A percentile compares a stretch with the other conserved stretches of the same genome.
phyloP scores from a whole-genome alignment of 2,113 vertebrate genomes.

The Perca fluviatilis region DNA sequence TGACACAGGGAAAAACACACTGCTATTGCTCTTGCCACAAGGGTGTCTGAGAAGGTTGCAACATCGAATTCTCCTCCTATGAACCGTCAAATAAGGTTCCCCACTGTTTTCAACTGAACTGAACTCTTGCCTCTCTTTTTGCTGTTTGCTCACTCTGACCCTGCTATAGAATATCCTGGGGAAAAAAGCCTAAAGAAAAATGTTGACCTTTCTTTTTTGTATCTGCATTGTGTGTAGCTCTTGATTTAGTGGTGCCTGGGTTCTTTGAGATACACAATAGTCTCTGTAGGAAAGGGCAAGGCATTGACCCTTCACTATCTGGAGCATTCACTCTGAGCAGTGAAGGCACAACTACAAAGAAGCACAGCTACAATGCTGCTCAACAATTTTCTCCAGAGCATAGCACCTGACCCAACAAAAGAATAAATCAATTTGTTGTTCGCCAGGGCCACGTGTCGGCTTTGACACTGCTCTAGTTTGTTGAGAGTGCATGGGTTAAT shows the following conservation, averaged over 20 bases:
- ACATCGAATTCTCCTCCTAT: constrained; percentile 28
- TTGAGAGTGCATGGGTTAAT: neutral
- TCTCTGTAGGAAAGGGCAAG: constrained; percentile 8
- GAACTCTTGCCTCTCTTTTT: neutral
- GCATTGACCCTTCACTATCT: constrained; percentile 23
- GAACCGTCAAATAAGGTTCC: constrained; percentile 13
- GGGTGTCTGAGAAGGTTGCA: constrained; percentile 28
- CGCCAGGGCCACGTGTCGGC: neutral
- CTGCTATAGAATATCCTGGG: neutral
- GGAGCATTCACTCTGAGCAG: neutral
- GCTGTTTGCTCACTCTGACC: neutral
- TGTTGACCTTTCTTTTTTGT: neutral
- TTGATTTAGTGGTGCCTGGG: neutral
- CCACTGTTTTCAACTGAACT: constrained; percentile 6
- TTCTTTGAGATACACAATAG: constrained; percentile 13
- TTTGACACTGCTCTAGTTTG: neutral
- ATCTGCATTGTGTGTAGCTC: neutral
- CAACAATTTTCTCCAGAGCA: constrained; percentile 1
- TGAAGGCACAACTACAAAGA: constrained; percentile 4
- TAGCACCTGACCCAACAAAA: neutral
- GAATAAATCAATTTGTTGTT: neutral
- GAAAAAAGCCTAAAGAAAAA: neutral
- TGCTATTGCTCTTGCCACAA: constrained; percentile 11
- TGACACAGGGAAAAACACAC: constrained; percentile 22
- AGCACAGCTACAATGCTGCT: constrained; percentile 10